Percentiles rank a stretch among this genome's conserved stretches.
These are phyloP conservation scores for Brachylomia viminalis DNA, from an alignment of 2,888 invertebrate species.

Conservation along the genomic window DNA sequence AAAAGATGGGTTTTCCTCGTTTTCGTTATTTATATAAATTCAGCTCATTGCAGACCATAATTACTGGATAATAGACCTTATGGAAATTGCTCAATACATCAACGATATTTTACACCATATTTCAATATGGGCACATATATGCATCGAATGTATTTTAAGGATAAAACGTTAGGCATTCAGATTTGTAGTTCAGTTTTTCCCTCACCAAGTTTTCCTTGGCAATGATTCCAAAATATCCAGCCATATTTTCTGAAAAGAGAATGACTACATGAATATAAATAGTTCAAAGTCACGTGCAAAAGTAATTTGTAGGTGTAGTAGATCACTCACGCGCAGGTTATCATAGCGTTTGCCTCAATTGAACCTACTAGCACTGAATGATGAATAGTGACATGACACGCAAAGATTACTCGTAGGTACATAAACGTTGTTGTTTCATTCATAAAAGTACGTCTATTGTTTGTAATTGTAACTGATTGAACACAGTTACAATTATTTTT, in stretches of 20 bases:
- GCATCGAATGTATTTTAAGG: constrained; percentile 6
- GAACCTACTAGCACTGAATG: constrained; percentile 32
- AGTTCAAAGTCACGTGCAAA: constrained; percentile 32
- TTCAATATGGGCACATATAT: background rate
- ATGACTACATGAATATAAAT: constrained; percentile 4
- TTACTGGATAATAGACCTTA: background rate
- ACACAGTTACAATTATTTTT: background rate
- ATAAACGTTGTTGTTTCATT: constrained; percentile 35
- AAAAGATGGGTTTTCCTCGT: background rate
- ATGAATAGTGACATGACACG: constrained; percentile 57
- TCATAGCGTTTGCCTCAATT: constrained; percentile 39
- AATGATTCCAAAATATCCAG: background rate
- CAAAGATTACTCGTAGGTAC: constrained; percentile 23
- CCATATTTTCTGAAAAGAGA: constrained; percentile 19
- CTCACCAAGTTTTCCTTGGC: background rate
- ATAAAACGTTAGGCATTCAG: constrained; percentile 3
- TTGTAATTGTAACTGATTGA: background rate
- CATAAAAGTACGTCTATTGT: constrained; percentile 40
- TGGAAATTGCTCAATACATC: background rate
- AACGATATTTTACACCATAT: background rate
- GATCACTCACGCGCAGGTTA: constrained; percentile 29
- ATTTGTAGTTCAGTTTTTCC: constrained; percentile 1
- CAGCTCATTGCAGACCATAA: background rate
- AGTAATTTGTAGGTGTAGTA: constrained; percentile 12
- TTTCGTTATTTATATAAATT: background rate